Evolutionary conservation across 2,113 vertebrate species (phyloP).

Genomic region (Phyllostomus discolor): DNA sequence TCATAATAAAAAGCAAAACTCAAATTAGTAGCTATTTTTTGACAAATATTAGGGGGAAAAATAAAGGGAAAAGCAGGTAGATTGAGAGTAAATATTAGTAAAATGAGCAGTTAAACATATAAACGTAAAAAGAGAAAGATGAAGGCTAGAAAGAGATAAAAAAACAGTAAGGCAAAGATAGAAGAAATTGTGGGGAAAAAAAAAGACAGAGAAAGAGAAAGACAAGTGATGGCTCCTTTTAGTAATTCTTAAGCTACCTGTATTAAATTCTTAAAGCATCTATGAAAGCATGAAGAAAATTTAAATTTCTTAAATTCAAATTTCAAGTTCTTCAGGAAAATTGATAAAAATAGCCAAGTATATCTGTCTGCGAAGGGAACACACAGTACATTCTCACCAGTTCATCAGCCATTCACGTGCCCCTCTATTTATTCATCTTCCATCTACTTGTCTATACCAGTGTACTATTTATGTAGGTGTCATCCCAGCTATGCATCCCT

Average conservation of each 20-base stretch:
- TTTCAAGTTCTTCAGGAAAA: conserved; percentile 43
- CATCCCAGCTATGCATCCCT: not conserved
- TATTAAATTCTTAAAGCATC: conserved; percentile 39
- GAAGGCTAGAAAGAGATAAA: not conserved
- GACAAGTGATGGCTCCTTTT: conserved; percentile 31
- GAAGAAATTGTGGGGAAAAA: not conserved
- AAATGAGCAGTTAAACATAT: not conserved
- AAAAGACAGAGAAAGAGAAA: not conserved
- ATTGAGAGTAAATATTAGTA: not conserved
- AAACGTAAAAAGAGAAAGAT: not conserved
- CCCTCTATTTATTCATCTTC: not conserved
- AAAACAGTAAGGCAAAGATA: not conserved
- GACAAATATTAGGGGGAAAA: not conserved
- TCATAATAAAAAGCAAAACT: not conserved
- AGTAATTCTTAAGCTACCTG: conserved; percentile 26
- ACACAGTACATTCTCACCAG: not conserved
- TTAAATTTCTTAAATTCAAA: conserved; percentile 53
- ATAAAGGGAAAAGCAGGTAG: not conserved
- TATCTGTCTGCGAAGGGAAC: conserved; percentile 15
- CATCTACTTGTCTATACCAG: not conserved
- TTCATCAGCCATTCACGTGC: not conserved
- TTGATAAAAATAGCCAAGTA: not conserved
- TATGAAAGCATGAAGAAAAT: conserved; percentile 42
- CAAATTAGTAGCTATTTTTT: not conserved
- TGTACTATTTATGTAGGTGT: not conserved